These are phyloP conservation scores for Nannobrachium achirus DNA, from an alignment of 2,113 vertebrate genomes.

Conservation along the genomic window DNA sequence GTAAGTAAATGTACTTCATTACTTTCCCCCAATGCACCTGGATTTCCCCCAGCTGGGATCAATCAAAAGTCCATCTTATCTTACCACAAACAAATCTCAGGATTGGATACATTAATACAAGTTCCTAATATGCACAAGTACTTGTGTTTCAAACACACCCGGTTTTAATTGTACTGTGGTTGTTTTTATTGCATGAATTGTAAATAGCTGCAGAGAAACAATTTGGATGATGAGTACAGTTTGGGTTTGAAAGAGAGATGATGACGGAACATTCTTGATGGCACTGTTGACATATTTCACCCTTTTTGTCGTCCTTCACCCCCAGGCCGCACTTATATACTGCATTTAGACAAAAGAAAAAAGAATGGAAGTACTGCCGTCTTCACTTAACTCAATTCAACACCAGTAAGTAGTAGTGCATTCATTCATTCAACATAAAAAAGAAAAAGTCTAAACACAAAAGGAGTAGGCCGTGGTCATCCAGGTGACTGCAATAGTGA, in stretches of 20 bases:
- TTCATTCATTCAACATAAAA: slow-evolving; percentile 6
- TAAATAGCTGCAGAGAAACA: slow-evolving; percentile 70
- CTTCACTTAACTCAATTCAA: slow-evolving; percentile 4
- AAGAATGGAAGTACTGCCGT: too few species aligned
- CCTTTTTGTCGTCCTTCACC: slow-evolving; percentile 19
- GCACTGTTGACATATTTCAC: slow-evolving; percentile 44
- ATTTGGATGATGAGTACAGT: slow-evolving; percentile 62
- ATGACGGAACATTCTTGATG: slow-evolving; percentile 64
- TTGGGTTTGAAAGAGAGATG: slow-evolving; percentile 49
- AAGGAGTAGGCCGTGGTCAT: background rate
- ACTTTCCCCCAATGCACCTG: too few species aligned
- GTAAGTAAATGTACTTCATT: too few species aligned
- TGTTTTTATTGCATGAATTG: slow-evolving; percentile 81
- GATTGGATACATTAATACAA: background rate
- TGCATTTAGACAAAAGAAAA: slow-evolving; percentile 53
- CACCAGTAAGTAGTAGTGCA: background rate
- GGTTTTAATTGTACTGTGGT: slow-evolving; percentile 58
- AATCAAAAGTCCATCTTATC: too few species aligned
- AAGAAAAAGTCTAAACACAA: slow-evolving; percentile 15
- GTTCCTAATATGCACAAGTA: background rate
- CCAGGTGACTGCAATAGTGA: background rate
- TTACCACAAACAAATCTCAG: too few species aligned
- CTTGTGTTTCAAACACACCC: background rate
- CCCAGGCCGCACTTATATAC: slow-evolving; percentile 54
- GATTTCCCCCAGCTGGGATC: too few species aligned